Evolutionary conservation across 2,113 vertebrate genomes (phyloP).

Genomic region (Lycaon pictus): DNA sequence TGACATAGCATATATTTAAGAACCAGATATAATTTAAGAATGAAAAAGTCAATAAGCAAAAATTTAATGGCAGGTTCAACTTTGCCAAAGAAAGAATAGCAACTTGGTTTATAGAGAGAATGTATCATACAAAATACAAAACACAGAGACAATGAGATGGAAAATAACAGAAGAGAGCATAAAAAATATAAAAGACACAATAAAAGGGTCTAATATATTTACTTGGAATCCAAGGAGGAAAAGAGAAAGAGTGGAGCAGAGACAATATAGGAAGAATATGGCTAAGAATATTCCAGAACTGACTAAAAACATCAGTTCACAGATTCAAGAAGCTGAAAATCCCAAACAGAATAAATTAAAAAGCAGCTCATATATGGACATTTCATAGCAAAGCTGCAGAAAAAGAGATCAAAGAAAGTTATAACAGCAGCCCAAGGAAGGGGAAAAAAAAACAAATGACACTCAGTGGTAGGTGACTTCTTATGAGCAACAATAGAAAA

Average conservation of each 20-base stretch:
- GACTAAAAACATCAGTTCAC: not conserved
- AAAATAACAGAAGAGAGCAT: not conserved
- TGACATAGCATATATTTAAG: not conserved
- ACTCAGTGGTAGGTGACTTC: not conserved
- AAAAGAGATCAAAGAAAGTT: not conserved
- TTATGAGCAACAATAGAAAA: conserved; percentile 10
- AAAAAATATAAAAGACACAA: not conserved
- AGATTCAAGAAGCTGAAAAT: not conserved
- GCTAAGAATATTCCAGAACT: not conserved
- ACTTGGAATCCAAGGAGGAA: not conserved
- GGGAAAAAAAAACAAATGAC: not conserved
- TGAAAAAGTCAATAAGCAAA: not conserved
- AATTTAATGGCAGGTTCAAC: not conserved
- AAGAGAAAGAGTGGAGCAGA: not conserved
- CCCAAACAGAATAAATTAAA: not conserved
- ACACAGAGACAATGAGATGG: not conserved
- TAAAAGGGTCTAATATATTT: not conserved
- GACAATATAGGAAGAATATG: not conserved
- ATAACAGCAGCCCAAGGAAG: not conserved
- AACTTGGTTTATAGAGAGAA: not conserved
- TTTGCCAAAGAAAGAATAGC: not conserved
- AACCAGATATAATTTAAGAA: not conserved
- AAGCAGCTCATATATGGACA: not conserved
- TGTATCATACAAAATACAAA: not conserved
- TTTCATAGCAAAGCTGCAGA: not conserved